These are phyloP conservation scores for Anguilla megastoma DNA, from an alignment of 2,797 vertebrate genomes.

Conservation along the genomic window DNA sequence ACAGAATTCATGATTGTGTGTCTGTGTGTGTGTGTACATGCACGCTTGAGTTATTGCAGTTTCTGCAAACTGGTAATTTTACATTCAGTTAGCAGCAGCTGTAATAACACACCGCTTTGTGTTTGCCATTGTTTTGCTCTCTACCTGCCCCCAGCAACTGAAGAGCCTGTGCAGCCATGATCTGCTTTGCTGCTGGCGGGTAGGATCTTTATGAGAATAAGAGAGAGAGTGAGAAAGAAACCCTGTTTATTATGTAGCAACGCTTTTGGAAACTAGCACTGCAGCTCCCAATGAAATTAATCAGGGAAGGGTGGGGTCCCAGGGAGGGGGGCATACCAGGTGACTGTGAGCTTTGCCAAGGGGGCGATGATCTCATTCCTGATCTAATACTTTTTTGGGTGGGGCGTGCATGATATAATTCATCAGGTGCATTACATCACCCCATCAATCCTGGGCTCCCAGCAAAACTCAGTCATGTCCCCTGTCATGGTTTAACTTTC, in stretches of 20 bases:
- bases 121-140: neutral
- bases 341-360: slow-evolving; percentile 34
- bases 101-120: neutral
- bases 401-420: neutral
- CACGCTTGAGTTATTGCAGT: neutral
- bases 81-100: neutral
- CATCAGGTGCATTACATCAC: slow-evolving; percentile 22
- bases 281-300: slow-evolving; percentile 12
- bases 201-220: neutral
- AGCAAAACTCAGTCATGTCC: neutral
- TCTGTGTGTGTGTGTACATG: neutral
- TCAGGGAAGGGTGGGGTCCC: neutral
- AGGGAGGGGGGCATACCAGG: neutral
- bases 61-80: neutral
- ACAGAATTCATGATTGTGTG: neutral
- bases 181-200: neutral
- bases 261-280: slow-evolving; percentile 1
- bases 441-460: neutral
- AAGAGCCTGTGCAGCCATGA: neutral
- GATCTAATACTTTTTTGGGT: neutral
- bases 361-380: slow-evolving; percentile 13
- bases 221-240: neutral
- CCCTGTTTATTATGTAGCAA: neutral
- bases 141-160: neutral
- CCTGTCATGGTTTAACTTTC: neutral